Percentiles rank a stretch among this genome's conserved stretches.
Conservation (phyloP, 2,888 invertebrate species). For the Melanophora roralis region DNA sequence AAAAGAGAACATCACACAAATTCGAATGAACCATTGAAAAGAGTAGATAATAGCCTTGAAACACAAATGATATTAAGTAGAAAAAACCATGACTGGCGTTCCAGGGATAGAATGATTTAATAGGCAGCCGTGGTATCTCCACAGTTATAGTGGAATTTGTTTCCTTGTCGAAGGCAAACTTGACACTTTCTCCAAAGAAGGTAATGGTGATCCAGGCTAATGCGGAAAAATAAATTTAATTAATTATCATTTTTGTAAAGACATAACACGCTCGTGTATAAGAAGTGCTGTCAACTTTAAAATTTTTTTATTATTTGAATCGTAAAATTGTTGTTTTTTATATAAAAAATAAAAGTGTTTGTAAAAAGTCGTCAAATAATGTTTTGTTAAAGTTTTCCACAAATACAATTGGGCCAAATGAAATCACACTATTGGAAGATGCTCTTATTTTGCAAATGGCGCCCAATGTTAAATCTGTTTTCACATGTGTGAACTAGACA, state of each 20-base stretch:
- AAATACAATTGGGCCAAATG: too few relatives aligned
- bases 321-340: too few relatives aligned
- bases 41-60: constrained; percentile 84
- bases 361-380: too few relatives aligned
- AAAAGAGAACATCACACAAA: constrained; percentile 86
- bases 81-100: constrained; percentile 84
- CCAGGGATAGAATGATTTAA: constrained; percentile 89
- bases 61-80: constrained; percentile 82
- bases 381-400: too few relatives aligned
- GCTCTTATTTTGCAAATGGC: too few relatives aligned
- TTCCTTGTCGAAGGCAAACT: constrained; percentile 82
- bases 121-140: constrained; percentile 84
- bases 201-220: constrained; percentile 87
- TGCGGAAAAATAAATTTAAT: constrained; percentile 11
- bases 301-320: too few relatives aligned
- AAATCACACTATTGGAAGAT: too few relatives aligned
- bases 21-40: constrained; percentile 82
- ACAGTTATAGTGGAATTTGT: constrained; percentile 84
- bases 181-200: constrained; percentile 87
- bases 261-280: background rate
- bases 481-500: too few relatives aligned
- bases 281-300: too few relatives aligned
- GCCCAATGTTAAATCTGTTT: too few relatives aligned
- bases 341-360: too few relatives aligned
- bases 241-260: background rate